These are phyloP conservation scores for Novumbra hubbsi DNA, from an alignment of 2,797 vertebrate genomes.

Conservation along the genomic window DNA sequence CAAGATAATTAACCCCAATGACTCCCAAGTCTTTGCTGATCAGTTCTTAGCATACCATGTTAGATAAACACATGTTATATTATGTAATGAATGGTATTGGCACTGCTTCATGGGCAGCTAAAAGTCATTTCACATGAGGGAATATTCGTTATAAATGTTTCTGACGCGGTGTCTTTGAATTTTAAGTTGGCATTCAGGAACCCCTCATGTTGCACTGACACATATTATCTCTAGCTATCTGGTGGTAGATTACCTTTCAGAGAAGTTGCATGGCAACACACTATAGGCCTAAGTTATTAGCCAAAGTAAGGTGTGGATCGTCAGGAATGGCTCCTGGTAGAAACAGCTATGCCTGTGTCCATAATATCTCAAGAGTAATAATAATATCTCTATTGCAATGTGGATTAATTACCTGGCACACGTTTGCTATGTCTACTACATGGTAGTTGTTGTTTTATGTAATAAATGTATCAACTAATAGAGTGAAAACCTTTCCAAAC, in stretches of 20 bases:
- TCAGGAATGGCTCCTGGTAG: not conserved
- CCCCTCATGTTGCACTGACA: not conserved
- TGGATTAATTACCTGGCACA: too few relatives aligned
- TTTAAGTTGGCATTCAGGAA: not conserved
- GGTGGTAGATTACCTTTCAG: not conserved
- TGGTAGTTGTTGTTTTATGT: too few relatives aligned
- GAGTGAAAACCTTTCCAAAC: too few relatives aligned
- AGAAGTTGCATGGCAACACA: slow-evolving; percentile 1
- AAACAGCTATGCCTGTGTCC: not conserved
- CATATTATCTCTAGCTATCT: slow-evolving; percentile 1
- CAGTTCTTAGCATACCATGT: too few relatives aligned
- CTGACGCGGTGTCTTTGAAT: not conserved
- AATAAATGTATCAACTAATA: too few relatives aligned
- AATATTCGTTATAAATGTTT: not conserved
- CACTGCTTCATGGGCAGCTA: not conserved
- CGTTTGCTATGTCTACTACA: too few relatives aligned
- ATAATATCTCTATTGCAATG: not conserved
- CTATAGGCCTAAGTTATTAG: not conserved
- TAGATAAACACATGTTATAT: too few relatives aligned
- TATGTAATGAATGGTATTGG: not conserved
- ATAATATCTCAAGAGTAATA: not conserved
- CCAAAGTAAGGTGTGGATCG: slow-evolving; percentile 5
- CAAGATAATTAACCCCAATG: too few relatives aligned
- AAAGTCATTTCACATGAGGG: not conserved
- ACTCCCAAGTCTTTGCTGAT: too few relatives aligned